phyloP scores from a whole-genome alignment of 2,888 invertebrate species.

The Dolichomitus sp. region DNA sequence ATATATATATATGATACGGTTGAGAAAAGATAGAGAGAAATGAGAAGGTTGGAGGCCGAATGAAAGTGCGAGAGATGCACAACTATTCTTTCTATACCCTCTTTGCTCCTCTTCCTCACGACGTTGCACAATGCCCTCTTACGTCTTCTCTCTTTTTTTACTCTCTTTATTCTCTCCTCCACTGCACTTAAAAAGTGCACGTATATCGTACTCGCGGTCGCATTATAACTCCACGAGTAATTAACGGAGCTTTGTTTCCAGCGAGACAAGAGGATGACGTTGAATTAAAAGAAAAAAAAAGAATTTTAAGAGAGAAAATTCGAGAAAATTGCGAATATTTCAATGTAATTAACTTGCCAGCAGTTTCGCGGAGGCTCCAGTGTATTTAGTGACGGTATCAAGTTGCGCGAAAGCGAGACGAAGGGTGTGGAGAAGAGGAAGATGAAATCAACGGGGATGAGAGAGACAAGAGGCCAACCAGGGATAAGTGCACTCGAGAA shows the following conservation, averaged over 20 bases:
- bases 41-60: conserved; percentile 14
- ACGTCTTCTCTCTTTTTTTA: conserved; percentile 11
- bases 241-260: conserved; percentile 48
- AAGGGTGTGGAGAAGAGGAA: background rate
- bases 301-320: conserved; percentile 3
- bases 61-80: conserved; percentile 42
- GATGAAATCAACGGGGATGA: background rate
- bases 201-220: background rate
- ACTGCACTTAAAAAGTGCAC: conserved; percentile 34
- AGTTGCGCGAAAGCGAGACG: conserved; percentile 37
- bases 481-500: conserved; percentile 55
- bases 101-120: background rate
- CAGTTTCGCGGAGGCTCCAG: conserved; percentile 33
- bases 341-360: conserved; percentile 49
- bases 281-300: background rate
- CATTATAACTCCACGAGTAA: conserved; percentile 47
- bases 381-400: conserved; percentile 34
- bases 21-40: background rate
- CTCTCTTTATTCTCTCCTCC: conserved; percentile 8
- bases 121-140: conserved; percentile 37
- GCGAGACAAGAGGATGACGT: conserved; percentile 14
- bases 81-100: conserved; percentile 15
- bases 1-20: background rate
- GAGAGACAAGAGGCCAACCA: conserved; percentile 1
- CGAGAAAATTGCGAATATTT: conserved; percentile 35